Evolutionary conservation across 92 coral and sea anemone genomes (phyloP), one percentile per base, ranked within the genome.

Genomic region (Scolanthus callimorphus): DNA sequence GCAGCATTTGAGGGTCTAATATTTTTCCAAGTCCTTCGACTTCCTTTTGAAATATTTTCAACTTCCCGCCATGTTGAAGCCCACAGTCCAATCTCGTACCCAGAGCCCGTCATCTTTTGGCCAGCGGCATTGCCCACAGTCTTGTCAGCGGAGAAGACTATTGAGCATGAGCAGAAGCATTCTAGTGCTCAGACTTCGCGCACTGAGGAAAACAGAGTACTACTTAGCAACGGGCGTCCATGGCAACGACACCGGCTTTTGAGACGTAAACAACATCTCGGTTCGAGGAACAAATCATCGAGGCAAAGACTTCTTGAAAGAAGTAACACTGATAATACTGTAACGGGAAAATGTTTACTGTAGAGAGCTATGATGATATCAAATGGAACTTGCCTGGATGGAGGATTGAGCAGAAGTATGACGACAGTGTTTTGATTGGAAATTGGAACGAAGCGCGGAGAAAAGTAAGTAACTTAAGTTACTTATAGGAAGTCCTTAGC

Each of bases 331-430:
- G n/a, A n/a, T n/a, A n/a, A n/a, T n/a, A n/a, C n/a, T n/a, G n/a
- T n/a, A n/a, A n/a, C n/a, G n/a, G 6, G 41, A 29, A 30, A 48
- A 57, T 46, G 72, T 12, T 55, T 15, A 70, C 48, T n/a, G 74
- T 85, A 78, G 86, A 86, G 17, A 67, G 61, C 20, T 51, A 76
- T 24, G 81, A 75, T 11, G 90, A 74, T 70, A 54, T 60, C 4
- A 94, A 89, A 75, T 94, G 99, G 99, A 83, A 71, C 25, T 69
- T 72, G 0, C 96, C 96, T 25, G 96, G 96, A 22, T 94, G 99
- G 99, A 78, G 90, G 78, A 94, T 89, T 49, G 99, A 94, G 56
- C 92, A 81, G 55, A 75, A 66, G 46, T 94, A 84, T 27, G 75
- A 70, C 28, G 84, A 81, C 11, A 78, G 76, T 67, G 99, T 94